Base-by-base conservation (phyloP, 2,113 vertebrate species). In the Sisor rabdophorus region DNA sequence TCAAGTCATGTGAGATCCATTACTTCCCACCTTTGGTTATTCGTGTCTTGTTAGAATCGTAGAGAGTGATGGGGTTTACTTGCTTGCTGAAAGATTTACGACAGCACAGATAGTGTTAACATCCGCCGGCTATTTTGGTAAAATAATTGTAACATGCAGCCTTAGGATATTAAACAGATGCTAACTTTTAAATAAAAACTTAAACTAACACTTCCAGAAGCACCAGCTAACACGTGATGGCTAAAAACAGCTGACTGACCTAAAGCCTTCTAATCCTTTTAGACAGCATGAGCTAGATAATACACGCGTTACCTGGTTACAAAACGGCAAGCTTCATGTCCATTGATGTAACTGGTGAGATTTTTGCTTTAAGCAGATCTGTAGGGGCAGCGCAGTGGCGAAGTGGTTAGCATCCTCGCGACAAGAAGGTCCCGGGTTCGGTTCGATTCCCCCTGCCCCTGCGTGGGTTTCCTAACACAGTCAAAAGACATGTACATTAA, bases 161-260 rank as follows among this genome's bases (percentile, higher is more conserved):
- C 87, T 83, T 77, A 81, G 83, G 82, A 82, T 78, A 78, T 75
- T 80, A 77, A 87, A 84, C 90, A 89, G 86, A 85, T 90, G 86
- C 84, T 87, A 81, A 64, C 7, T 82, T 86, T 90, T 90, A 89
- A 87, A 89, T 89, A 90, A 89, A 52, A 88, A 81, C 79, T 81
- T 69, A 86, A 79, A 44, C 54, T 58, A 65, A 60, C n/a, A 11
- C 56, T 75, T 79, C 77, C 79, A 81, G 84, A 69, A 70, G 76
- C 22, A 19, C 28, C 68, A 58, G 28, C 70, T 79, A 81, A 84
- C 75, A 82, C 73, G 78, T 59, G 83, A 82, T 79, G 71, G 75
- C 78, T 63, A 59, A 81, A 84, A 85, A 84, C n/a, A n/a, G n/a
- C 78, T 86, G 84, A 84, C 82, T 47, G 40, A 80, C 79, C 77